Percentiles rank a stretch among this genome's conserved stretches.
Conservation (phyloP, 2,888 invertebrate species). For the Dicyrtomina minuta region DNA sequence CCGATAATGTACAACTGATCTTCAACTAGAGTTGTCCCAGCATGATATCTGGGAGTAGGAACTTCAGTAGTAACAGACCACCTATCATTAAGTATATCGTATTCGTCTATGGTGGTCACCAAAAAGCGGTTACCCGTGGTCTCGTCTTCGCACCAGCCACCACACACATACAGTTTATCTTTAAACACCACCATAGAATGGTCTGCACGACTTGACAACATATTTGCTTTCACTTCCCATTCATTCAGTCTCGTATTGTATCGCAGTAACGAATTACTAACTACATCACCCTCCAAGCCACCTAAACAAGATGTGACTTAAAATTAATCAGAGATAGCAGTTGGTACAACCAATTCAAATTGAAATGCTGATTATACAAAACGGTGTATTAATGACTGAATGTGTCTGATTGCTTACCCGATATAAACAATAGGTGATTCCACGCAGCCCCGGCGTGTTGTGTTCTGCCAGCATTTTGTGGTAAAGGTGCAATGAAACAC, state of each 20-base stretch:
- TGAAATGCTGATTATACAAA: neutral
- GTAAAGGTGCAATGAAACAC: conserved; percentile 63
- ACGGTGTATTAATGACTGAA: neutral
- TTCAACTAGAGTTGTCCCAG: conserved; percentile 66
- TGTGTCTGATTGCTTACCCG: conserved; percentile 52
- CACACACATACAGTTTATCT: conserved; percentile 65
- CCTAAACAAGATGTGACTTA: conserved; percentile 59
- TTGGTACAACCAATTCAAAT: neutral
- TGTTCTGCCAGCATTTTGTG: conserved; percentile 60
- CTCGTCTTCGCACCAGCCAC: conserved; percentile 60
- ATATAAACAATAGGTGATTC: conserved; percentile 55
- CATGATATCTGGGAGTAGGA: conserved; percentile 69
- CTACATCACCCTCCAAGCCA: conserved; percentile 63
- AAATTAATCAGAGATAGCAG: too few relatives aligned
- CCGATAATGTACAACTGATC: conserved; percentile 69
- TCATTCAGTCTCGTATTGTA: conserved; percentile 61
- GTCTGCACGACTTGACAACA: conserved; percentile 66
- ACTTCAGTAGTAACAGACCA: conserved; percentile 66
- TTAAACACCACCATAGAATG: conserved; percentile 64
- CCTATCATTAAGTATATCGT: conserved; percentile 62
- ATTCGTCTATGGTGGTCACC: conserved; percentile 67
- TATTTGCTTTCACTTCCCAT: conserved; percentile 62
- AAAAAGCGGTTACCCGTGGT: conserved; percentile 61
- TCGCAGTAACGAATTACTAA: conserved; percentile 60
- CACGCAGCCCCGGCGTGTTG: conserved; percentile 64